These are phyloP conservation scores for Clytia hemisphaerica DNA, from an alignment of 30 jellyfish, hydroid and myxozoan species.

Conservation along the genomic window DNA sequence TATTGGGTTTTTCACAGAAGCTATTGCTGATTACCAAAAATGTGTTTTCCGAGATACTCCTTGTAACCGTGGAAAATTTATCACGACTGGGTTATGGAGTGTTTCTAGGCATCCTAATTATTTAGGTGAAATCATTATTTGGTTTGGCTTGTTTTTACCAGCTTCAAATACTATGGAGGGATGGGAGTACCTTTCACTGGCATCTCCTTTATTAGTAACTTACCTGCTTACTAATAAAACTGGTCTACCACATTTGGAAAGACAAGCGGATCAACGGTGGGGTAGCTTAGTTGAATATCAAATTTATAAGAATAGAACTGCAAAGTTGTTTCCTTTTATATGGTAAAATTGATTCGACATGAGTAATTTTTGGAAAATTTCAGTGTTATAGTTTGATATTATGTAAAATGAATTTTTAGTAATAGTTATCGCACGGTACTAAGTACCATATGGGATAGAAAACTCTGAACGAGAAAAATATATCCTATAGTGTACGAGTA, in stretches of 20 bases:
- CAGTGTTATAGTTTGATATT: too few relatives aligned
- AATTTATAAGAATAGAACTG: constrained; percentile 49
- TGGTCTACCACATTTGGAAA: constrained; percentile 79
- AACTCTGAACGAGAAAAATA: too few relatives aligned
- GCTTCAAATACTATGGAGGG: constrained; percentile 70
- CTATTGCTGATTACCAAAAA: constrained; percentile 75
- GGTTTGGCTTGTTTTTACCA: constrained; percentile 81
- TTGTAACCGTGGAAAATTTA: constrained; percentile 75
- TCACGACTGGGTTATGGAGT: constrained; percentile 78
- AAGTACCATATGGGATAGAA: too few relatives aligned
- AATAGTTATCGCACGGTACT: too few relatives aligned
- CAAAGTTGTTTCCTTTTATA: constrained; percentile 62
- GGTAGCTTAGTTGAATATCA: constrained; percentile 56
- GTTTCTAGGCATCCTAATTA: constrained; percentile 88
- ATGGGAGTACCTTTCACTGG: constrained; percentile 46
- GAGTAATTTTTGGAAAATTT: too few relatives aligned
- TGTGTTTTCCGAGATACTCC: constrained; percentile 49
- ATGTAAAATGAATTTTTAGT: too few relatives aligned
- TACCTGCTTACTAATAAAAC: constrained; percentile 68
- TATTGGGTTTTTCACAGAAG: constrained; percentile 64
- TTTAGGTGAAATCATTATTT: constrained; percentile 80
- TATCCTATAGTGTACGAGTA: too few relatives aligned
- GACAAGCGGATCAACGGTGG: constrained; percentile 77
- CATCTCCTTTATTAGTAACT: constrained; percentile 72
- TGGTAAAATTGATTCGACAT: constrained; percentile 61